A percentile compares a stretch with the other conserved stretches of the same genome.
Evolutionary conservation across 2,888 invertebrate species (phyloP).

Genomic region (Macroteleia sp.): DNA sequence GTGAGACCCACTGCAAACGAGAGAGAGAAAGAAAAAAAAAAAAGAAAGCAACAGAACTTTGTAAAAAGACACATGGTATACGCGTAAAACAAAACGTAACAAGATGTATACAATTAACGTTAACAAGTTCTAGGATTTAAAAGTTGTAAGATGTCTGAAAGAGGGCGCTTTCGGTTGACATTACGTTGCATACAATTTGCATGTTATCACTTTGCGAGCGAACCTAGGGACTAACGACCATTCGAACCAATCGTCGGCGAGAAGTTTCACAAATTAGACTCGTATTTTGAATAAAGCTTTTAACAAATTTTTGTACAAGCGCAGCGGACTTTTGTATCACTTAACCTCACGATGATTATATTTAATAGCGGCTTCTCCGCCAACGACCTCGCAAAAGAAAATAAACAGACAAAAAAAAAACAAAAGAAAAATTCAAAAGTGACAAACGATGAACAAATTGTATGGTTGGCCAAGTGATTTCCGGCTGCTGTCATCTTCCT

Average conservation of each 20-base stretch:
- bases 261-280: conserved; percentile 16
- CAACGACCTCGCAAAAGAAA: conserved; percentile 7
- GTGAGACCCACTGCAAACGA: no score
- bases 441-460: not conserved
- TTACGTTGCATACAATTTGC: conserved; percentile 49
- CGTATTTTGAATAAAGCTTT: conserved; percentile 47
- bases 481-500: conserved; percentile 41
- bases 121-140: conserved; percentile 1
- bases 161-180: conserved; percentile 3
- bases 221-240: not conserved
- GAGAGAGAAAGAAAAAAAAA: no score
- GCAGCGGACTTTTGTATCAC: conserved; percentile 40
- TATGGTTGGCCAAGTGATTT: conserved; percentile 62
- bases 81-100: conserved; percentile 21
- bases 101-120: conserved; percentile 26
- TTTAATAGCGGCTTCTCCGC: conserved; percentile 23
- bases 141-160: not conserved
- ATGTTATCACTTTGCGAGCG: conserved; percentile 19
- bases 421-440: no score
- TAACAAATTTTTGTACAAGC: conserved; percentile 38
- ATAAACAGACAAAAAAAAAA: no score
- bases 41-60: conserved; percentile 2
- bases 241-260: conserved; percentile 16
- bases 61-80: conserved; percentile 42
- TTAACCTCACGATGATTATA: conserved; percentile 4